phyloP scores from a whole-genome alignment of 2,113 vertebrate genomes.

The Hypanus sabinus region DNA sequence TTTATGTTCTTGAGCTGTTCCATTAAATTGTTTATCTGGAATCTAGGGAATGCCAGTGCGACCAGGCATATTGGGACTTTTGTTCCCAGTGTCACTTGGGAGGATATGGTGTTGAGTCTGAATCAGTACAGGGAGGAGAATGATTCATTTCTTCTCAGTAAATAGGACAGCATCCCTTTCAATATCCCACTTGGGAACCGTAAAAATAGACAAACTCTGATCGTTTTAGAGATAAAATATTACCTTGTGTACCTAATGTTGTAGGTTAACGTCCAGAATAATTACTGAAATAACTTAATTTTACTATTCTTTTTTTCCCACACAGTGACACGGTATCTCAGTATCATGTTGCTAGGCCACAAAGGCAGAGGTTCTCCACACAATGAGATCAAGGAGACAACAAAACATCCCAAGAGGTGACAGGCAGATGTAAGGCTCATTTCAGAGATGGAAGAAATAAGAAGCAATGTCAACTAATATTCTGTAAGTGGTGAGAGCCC shows the following conservation, averaged over 20 bases:
- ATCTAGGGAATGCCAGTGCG: background rate
- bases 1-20: background rate
- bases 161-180: background rate
- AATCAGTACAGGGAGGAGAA: background rate
- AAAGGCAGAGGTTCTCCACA: background rate
- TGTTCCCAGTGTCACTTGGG: background rate
- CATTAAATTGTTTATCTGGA: background rate
- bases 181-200: background rate
- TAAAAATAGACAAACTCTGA: background rate
- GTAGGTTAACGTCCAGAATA: background rate
- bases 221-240: conserved; percentile 1
- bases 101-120: background rate
- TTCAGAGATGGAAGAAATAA: background rate
- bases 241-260: background rate
- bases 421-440: background rate
- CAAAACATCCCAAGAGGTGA: background rate
- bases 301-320: background rate
- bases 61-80: background rate
- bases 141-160: background rate
- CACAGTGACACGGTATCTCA: background rate
- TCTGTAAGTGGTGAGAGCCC: background rate
- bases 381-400: background rate
- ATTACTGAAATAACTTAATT: background rate
- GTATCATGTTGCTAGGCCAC: background rate
- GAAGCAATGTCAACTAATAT: background rate